Evolutionary conservation across 2,888 invertebrate species (phyloP).

Genomic region (Caenorhabditis sulstoni): DNA sequence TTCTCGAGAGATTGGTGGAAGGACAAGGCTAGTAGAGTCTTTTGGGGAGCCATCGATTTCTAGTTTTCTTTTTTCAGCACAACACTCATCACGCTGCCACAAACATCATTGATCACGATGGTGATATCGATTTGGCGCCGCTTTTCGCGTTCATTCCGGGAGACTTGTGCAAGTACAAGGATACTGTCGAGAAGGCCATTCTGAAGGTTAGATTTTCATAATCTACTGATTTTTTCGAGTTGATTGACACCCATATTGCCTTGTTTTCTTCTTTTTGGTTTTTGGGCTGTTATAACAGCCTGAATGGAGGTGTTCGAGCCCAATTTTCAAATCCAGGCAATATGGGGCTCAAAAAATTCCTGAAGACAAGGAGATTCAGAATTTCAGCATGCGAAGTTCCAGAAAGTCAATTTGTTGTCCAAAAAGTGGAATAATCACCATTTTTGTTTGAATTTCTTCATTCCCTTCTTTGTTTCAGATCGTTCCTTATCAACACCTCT

Average conservation of each 20-base stretch:
- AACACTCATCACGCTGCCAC: conserved; percentile 80
- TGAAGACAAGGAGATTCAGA: not conserved
- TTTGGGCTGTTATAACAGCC: no score
- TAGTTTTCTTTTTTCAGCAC: conserved; percentile 63
- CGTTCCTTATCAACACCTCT: conserved; percentile 79
- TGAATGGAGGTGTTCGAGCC: not conserved
- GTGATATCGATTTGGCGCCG: conserved; percentile 79
- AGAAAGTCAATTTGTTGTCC: no score
- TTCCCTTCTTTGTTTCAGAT: conserved; percentile 67
- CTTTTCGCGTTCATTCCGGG: conserved; percentile 77
- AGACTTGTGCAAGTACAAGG: conserved; percentile 77
- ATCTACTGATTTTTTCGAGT: not conserved
- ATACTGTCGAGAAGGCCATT: conserved; percentile 70
- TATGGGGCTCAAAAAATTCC: not conserved
- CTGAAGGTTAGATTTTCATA: conserved; percentile 50
- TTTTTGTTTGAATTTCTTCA: no score
- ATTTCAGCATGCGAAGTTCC: no score
- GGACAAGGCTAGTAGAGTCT: conserved; percentile 68
- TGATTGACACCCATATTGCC: not conserved
- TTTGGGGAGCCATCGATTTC: not conserved
- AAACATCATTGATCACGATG: conserved; percentile 77
- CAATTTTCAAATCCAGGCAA: not conserved
- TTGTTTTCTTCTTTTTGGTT: not conserved
- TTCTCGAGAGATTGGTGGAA: conserved; percentile 80
- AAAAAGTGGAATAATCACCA: no score